Conservation (phyloP, 2,888 invertebrate genomes). For the Parnassius mnemosyne region DNA sequence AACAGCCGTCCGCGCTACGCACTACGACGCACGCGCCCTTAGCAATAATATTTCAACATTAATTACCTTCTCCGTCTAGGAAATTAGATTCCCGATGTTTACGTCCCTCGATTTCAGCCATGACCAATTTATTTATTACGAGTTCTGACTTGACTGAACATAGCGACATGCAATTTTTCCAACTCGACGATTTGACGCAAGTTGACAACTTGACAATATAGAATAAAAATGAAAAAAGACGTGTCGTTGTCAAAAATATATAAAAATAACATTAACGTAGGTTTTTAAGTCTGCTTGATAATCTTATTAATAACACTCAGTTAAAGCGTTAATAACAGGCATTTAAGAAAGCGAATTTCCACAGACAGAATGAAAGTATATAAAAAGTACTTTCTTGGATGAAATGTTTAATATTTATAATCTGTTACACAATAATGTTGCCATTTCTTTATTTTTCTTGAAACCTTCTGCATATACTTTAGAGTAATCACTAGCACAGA, state of each 20-base stretch:
- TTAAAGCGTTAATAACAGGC: too few species aligned
- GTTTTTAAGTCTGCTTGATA: too few species aligned
- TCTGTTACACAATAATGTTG: too few species aligned
- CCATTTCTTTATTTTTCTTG: too few species aligned
- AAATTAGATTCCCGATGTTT: constrained; percentile 73
- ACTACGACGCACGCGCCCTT: constrained; percentile 61
- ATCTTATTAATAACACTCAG: too few species aligned
- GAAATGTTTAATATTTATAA: too few species aligned
- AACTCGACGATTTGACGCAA: constrained; percentile 55
- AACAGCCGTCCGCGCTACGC: constrained; percentile 57
- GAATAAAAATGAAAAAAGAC: constrained; percentile 45
- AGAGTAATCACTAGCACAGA: too few species aligned
- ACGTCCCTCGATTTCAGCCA: constrained; percentile 77
- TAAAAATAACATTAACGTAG: background rate
- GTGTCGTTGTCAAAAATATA: constrained; percentile 58
- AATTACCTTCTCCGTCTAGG: constrained; percentile 79
- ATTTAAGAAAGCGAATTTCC: too few species aligned
- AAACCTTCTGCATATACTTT: too few species aligned
- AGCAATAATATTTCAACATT: constrained; percentile 70
- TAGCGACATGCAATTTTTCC: constrained; percentile 75
- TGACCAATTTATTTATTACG: constrained; percentile 77
- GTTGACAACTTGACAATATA: constrained; percentile 57
- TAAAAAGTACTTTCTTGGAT: too few species aligned
- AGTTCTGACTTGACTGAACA: constrained; percentile 76
- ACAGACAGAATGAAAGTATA: too few species aligned